These are phyloP conservation scores for Leptinotarsa undecemlineata DNA, from an alignment of 1,140 invertebrate species.

Conservation along the genomic window DNA sequence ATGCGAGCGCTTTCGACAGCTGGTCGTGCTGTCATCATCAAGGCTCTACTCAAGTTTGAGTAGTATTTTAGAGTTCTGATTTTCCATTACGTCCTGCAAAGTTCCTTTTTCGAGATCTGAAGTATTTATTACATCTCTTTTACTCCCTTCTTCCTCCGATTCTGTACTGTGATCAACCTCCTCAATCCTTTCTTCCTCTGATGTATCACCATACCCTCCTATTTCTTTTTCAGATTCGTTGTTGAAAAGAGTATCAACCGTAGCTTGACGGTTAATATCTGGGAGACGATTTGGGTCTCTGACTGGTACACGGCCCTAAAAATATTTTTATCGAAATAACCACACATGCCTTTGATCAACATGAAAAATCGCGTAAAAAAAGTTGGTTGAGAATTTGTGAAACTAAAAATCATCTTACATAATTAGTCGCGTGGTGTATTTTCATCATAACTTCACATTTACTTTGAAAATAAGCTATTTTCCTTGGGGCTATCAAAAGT, in stretches of 20 bases:
- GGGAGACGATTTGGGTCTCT: neutral
- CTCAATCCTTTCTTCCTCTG: neutral
- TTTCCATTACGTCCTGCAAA: too few species aligned
- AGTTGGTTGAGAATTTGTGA: neutral
- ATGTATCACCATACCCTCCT: neutral
- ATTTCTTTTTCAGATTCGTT: neutral
- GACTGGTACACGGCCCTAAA: neutral
- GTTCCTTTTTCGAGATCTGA: slow-evolving; percentile 13
- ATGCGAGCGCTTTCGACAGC: too few species aligned
- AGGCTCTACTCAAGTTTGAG: too few species aligned
- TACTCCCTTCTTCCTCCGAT: neutral
- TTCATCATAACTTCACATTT: neutral
- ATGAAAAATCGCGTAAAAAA: neutral
- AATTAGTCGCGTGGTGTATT: neutral
- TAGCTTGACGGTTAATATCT: too few species aligned
- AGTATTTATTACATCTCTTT: neutral
- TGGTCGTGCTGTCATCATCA: too few species aligned
- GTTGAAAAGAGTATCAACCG: neutral
- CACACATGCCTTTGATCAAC: neutral
- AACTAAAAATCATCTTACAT: neutral
- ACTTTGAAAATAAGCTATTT: too few species aligned
- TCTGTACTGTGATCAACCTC: neutral
- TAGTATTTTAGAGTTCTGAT: too few species aligned
- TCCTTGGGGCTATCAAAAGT: too few species aligned
- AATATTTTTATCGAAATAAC: neutral